These are phyloP conservation scores for Conops quadrifasciatus DNA, from an alignment of 2,888 invertebrate species.

Conservation along the genomic window DNA sequence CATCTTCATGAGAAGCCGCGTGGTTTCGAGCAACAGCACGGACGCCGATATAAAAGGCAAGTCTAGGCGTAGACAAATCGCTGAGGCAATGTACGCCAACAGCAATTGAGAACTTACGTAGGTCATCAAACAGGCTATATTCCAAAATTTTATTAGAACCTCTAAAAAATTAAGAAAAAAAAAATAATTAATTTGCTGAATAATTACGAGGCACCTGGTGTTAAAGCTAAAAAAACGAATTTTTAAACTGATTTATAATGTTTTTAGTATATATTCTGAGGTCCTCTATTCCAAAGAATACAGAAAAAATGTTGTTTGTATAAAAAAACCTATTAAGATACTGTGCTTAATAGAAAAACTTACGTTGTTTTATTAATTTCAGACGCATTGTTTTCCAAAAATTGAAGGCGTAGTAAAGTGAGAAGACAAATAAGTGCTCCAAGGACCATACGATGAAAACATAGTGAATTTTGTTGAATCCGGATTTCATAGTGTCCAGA, in stretches of 20 bases:
- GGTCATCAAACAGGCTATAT: constrained; percentile 53
- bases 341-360: constrained; percentile 35
- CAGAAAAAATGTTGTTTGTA: no score
- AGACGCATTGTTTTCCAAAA: constrained; percentile 66
- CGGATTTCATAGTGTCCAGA: constrained; percentile 69
- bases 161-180: constrained; percentile 44
- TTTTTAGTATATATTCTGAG: no score
- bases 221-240: no score
- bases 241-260: no score
- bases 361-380: constrained; percentile 50
- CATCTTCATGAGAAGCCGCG: constrained; percentile 86
- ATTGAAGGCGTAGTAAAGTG: constrained; percentile 64
- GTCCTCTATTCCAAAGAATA: no score
- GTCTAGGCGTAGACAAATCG: constrained; percentile 53
- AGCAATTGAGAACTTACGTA: constrained; percentile 55
- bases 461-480: constrained; percentile 71
- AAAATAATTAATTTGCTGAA: constrained; percentile 1
- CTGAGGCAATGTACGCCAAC: constrained; percentile 54
- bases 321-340: neutral
- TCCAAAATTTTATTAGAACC: constrained; percentile 54
- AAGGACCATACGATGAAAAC: constrained; percentile 69
- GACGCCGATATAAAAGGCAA: constrained; percentile 57
- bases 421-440: constrained; percentile 66
- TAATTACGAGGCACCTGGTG: no score
- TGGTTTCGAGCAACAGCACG: constrained; percentile 66